These are phyloP conservation scores for Acanthurus lineatus DNA, from an alignment of 2,797 vertebrate genomes.

Conservation along the genomic window DNA sequence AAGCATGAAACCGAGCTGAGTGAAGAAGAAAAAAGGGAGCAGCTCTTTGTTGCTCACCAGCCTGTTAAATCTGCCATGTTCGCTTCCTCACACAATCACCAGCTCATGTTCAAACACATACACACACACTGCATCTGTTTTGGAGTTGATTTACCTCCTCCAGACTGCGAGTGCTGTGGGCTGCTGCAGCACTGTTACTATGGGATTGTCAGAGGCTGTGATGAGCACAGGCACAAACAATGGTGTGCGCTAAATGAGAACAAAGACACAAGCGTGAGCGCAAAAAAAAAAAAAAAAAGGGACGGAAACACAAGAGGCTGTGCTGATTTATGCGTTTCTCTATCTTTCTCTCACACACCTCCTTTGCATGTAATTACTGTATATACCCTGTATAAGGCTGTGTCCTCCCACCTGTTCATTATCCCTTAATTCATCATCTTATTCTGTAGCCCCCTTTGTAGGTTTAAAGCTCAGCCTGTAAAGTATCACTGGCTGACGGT, in stretches of 20 bases:
- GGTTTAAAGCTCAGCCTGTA: background rate
- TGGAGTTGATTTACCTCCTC: constrained; percentile 61
- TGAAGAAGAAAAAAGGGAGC: constrained; percentile 35
- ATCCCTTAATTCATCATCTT: background rate
- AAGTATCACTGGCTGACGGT: background rate
- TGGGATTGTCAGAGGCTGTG: constrained; percentile 53
- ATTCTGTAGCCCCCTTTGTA: constrained; percentile 6
- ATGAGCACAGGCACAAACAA: constrained; percentile 62
- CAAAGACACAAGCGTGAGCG: constrained; percentile 21
- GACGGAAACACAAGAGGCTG: constrained; percentile 24
- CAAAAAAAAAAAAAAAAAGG: constrained; percentile 1
- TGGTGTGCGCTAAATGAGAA: constrained; percentile 34
- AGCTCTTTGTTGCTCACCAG: constrained; percentile 55
- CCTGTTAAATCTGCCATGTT: constrained; percentile 72
- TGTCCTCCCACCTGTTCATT: constrained; percentile 19
- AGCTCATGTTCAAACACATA: constrained; percentile 35
- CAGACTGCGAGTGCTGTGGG: constrained; percentile 48
- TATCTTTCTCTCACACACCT: background rate
- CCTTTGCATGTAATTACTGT: background rate
- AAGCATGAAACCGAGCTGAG: constrained; percentile 40
- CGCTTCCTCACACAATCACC: constrained; percentile 54
- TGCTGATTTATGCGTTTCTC: constrained; percentile 16
- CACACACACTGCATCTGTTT: constrained; percentile 49
- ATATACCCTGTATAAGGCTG: background rate
- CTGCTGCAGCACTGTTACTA: constrained; percentile 43